These are phyloP conservation scores for Paraescarpia echinospica DNA, from an alignment of 1,140 invertebrate genomes.

Conservation along the genomic window DNA sequence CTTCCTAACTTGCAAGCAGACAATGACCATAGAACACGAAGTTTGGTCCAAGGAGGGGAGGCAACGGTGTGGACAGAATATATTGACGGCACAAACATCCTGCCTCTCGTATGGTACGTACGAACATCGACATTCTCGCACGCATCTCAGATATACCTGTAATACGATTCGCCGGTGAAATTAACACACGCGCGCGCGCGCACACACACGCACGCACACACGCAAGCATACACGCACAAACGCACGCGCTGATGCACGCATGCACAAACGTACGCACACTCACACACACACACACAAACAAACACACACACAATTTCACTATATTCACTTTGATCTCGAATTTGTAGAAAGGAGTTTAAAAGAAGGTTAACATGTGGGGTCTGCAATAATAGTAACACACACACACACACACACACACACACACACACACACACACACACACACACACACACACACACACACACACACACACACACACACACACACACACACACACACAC, in stretches of 20 bases:
- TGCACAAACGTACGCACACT: background rate
- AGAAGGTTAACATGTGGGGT: too few species aligned
- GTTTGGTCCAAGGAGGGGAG: constrained; percentile 79
- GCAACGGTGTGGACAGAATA: constrained; percentile 89
- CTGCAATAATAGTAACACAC: too few species aligned
- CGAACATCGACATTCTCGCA: background rate
- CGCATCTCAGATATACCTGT: background rate
- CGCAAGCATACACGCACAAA: too few species aligned
- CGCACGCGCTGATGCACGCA: background rate
- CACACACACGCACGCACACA: too few species aligned
- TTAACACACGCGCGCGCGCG: too few species aligned
- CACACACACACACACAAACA: background rate
- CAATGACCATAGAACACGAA: background rate
- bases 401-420: background rate
- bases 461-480: too few species aligned
- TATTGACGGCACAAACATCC: constrained; percentile 69
- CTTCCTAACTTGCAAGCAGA: background rate
- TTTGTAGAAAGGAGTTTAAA: too few species aligned
- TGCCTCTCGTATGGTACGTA: constrained; percentile 51
- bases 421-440: too few species aligned
- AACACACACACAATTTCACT: too few species aligned
- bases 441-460: too few species aligned
- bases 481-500: too few species aligned
- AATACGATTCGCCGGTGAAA: background rate
- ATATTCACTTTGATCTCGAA: too few species aligned